phyloP scores from a whole-genome alignment of 1,140 invertebrate species.

The Stegodyphus mimosarum region DNA sequence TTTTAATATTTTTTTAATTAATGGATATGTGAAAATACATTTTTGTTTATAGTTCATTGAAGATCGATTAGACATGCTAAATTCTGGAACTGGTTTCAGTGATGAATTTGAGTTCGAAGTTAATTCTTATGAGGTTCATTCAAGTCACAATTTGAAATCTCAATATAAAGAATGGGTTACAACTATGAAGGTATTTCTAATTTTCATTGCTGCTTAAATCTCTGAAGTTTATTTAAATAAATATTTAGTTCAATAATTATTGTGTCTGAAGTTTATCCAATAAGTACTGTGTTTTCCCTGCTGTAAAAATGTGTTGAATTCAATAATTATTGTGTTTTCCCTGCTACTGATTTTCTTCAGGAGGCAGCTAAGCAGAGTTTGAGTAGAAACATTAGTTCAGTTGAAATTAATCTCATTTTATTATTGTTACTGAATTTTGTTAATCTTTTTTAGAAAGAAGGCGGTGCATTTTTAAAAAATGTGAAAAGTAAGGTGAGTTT shows the following conservation, averaged over 20 bases:
- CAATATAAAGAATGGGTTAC: constrained; percentile 82
- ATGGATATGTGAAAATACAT: no score
- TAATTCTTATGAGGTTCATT: constrained; percentile 81
- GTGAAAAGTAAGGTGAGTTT: constrained; percentile 67
- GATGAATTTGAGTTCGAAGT: constrained; percentile 95
- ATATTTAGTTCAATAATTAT: no score
- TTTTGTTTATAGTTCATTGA: constrained; percentile 83
- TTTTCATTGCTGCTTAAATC: neutral
- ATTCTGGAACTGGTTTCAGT: constrained; percentile 75
- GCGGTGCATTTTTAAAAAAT: constrained; percentile 79
- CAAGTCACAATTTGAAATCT: constrained; percentile 72
- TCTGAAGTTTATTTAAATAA: neutral
- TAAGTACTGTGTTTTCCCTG: no score
- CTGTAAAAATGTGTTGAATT: no score
- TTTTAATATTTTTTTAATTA: no score
- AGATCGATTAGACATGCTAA: constrained; percentile 88
- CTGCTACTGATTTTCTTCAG: no score
- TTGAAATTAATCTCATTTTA: no score
- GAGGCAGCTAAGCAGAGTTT: no score
- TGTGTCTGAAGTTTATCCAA: neutral
- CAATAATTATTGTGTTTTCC: no score
- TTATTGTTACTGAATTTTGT: neutral
- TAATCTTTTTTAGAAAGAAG: constrained; percentile 70
- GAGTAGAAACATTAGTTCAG: no score
- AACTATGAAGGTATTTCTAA: constrained; percentile 70